Base-by-base conservation (phyloP, 2,113 vertebrate genomes). In the Xenopus borealis region DNA sequence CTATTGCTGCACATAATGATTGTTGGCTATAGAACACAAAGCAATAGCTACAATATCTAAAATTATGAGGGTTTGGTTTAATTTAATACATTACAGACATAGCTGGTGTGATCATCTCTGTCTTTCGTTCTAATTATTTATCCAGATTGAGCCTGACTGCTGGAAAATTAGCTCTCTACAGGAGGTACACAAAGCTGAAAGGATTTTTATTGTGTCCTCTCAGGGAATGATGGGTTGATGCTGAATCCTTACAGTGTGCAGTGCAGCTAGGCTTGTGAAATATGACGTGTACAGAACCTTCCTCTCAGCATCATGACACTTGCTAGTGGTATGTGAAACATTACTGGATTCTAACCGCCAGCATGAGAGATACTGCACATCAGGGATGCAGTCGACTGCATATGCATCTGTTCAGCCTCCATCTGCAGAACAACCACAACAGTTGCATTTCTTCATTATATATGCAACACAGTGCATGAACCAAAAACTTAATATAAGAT, bases 81-180 rank as follows among this genome's bases (percentile, higher is more conserved):
- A 85, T 82, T 83, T 85, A 86, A 85, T 81, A 84, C 82, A 85
- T 86, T 85, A 72, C 82, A 86, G 85, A 74, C 83, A 82, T 82
- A 45, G 44, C 78, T 74, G 79, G 82, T 83, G 83, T 50, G 80
- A 86, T 86, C 79, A 84, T 79, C 87, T 85, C 84, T 78, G 82
- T 84, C 82, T 83, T 83, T 86, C 83, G 84, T 85, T 84, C 87
- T 89, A 90, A 91, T 92, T 91, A 92, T 91, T 91, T 92, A 90
- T 84, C 87, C 87, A 86, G 89, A 90, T 92, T 88, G 82, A 90
- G 88, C 80, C 84, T 86, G 89, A 88, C 89, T 92, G 88, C 87
- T 91, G 90, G 89, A 92, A 90, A 92, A 90, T 88, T 87, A 88
- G 88, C 87, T 90, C 90, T 88, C 88, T 84, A 81, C 87, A 87